phyloP scores from a whole-genome alignment of 2,888 invertebrate species.

The Lobophora halterata region DNA sequence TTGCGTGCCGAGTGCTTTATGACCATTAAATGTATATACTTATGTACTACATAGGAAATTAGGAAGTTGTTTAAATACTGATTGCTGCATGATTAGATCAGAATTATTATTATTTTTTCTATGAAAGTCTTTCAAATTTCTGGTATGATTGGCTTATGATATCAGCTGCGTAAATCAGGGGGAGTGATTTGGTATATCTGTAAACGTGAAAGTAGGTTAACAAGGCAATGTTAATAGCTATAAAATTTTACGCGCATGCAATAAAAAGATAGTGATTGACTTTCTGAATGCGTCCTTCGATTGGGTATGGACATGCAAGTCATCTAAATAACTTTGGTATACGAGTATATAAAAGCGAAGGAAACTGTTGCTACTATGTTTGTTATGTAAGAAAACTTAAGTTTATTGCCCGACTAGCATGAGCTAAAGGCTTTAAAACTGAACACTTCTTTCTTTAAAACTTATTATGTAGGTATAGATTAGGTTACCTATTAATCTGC shows the following conservation, averaged over 20 bases:
- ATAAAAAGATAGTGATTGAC: constrained; percentile 35
- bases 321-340: constrained; percentile 9
- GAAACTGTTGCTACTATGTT: constrained; percentile 14
- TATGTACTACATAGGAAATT: constrained; percentile 67
- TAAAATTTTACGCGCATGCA: constrained; percentile 31
- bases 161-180: constrained; percentile 23
- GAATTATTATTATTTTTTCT: constrained; percentile 52
- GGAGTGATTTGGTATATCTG: constrained; percentile 27
- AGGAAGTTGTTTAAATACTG: constrained; percentile 68
- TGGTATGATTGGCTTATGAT: constrained; percentile 24
- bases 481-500: too few species aligned
- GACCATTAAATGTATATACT: constrained; percentile 70
- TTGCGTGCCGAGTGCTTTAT: constrained; percentile 67
- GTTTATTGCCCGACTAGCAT: constrained; percentile 4
- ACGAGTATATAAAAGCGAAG: constrained; percentile 10
- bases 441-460: too few species aligned
- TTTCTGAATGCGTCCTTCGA: constrained; percentile 24
- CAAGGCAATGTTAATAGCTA: constrained; percentile 31
- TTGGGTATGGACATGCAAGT: constrained; percentile 27
- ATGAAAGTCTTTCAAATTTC: constrained; percentile 32
- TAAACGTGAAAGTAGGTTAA: constrained; percentile 30
- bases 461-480: too few species aligned
- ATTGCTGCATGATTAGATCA: constrained; percentile 63
- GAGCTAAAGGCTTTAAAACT: too few species aligned
- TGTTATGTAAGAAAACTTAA: constrained; percentile 7